A percentile compares a stretch with the other conserved stretches of the same genome.
Conservation (phyloP, 2,797 vertebrate species). For the Geotrypetes seraphini region DNA sequence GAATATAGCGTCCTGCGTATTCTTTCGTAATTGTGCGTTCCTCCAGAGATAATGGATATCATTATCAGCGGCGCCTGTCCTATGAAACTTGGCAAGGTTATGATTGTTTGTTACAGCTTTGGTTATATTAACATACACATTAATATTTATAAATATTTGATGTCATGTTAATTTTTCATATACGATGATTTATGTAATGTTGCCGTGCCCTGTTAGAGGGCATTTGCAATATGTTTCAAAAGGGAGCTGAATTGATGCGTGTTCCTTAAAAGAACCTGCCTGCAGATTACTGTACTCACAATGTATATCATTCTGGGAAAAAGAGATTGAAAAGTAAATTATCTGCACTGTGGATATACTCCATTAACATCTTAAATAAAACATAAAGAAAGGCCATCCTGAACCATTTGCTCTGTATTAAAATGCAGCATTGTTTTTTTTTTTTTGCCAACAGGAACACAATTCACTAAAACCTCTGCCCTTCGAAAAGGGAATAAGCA, state of each 20-base stretch:
- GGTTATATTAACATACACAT: constrained; percentile 75
- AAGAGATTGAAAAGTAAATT: constrained; percentile 55
- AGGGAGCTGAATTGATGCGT: constrained; percentile 43
- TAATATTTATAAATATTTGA: constrained; percentile 80
- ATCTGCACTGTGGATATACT: constrained; percentile 49
- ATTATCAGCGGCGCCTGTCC: constrained; percentile 66
- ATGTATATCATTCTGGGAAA: constrained; percentile 47
- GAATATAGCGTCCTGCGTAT: constrained; percentile 45
- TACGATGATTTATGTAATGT: constrained; percentile 67
- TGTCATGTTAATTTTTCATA: constrained; percentile 78
- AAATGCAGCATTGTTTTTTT: constrained; percentile 28
- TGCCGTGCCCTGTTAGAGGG: constrained; percentile 57
- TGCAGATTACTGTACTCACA: constrained; percentile 35
- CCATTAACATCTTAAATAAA: constrained; percentile 68
- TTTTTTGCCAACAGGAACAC: constrained; percentile 18
- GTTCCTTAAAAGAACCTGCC: constrained; percentile 50
- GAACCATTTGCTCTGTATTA: constrained; percentile 28
- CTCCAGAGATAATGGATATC: constrained; percentile 72
- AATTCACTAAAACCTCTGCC: constrained; percentile 24
- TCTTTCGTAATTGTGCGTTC: constrained; percentile 53
- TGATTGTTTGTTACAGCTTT: constrained; percentile 70
- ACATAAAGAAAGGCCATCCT: constrained; percentile 46
- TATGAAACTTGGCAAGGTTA: constrained; percentile 70
- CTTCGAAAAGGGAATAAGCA: constrained; percentile 17
- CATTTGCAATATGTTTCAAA: constrained; percentile 50